Evolutionary conservation across 2,797 vertebrate species (phyloP).

Genomic region (Sebastes vulpes): DNA sequence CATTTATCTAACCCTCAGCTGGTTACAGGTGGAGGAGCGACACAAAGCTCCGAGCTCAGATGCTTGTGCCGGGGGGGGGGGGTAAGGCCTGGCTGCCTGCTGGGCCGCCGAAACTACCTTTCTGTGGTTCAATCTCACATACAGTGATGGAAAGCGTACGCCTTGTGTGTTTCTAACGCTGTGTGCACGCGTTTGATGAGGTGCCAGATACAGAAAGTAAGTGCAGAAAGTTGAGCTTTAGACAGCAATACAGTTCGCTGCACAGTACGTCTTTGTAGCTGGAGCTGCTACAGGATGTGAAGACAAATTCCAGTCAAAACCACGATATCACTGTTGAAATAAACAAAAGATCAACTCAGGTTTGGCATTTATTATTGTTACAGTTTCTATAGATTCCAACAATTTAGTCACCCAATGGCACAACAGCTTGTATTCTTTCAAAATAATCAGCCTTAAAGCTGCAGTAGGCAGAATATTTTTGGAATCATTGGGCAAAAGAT

Average conservation of each 20-base stretch:
- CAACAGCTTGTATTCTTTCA: background rate
- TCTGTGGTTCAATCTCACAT: slow-evolving; percentile 43
- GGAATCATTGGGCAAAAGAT: no score
- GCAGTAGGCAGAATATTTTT: no score
- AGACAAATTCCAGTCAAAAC: background rate
- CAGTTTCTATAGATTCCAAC: background rate
- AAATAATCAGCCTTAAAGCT: background rate
- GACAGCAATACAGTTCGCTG: slow-evolving; percentile 2
- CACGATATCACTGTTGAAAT: background rate
- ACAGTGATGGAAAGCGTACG: slow-evolving; percentile 22
- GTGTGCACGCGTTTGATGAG: slow-evolving; percentile 37
- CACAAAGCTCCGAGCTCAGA: slow-evolving; percentile 32
- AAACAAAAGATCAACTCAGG: background rate
- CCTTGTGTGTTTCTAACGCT: slow-evolving; percentile 33
- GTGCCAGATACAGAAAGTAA: slow-evolving; percentile 7
- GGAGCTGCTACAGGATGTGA: background rate
- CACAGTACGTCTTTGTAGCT: background rate
- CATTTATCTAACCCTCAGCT: slow-evolving; percentile 78
- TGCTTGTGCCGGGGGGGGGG: slow-evolving; percentile 3
- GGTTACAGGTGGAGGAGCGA: slow-evolving; percentile 59
- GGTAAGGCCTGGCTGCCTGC: slow-evolving; percentile 19
- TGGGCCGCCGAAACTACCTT: slow-evolving; percentile 44
- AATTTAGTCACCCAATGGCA: background rate
- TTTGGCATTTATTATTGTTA: background rate
- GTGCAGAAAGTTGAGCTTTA: slow-evolving; percentile 23